These are phyloP conservation scores for Pangasius larnaudii DNA, from an alignment of 2,797 vertebrate species.

Conservation along the genomic window DNA sequence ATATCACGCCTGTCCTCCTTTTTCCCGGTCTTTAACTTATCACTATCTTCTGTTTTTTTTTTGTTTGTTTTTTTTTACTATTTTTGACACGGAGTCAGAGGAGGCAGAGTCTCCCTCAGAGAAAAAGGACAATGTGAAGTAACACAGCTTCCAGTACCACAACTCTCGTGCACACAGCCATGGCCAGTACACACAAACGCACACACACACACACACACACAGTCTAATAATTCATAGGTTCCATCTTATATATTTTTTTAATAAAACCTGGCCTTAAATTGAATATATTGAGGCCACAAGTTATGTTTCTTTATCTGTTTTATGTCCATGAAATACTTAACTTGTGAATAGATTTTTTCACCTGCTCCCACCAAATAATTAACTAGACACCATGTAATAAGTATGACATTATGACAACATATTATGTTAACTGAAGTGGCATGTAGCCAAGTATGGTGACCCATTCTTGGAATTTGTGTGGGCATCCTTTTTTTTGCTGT, in stretches of 20 bases:
- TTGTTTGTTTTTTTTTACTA: not conserved
- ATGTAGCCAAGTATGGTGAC: too few relatives aligned
- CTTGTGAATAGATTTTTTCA: not conserved
- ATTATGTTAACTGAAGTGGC: too few relatives aligned
- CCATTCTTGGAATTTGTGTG: too few relatives aligned
- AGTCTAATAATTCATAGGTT: not conserved
- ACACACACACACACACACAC: not conserved
- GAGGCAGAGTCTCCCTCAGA: not conserved
- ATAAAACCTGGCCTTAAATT: not conserved
- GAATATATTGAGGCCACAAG: not conserved
- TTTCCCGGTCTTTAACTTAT: not conserved
- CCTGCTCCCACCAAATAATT: not conserved
- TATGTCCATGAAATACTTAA: not conserved
- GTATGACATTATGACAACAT: not conserved
- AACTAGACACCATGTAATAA: not conserved
- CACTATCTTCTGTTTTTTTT: not conserved
- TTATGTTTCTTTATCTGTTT: not conserved
- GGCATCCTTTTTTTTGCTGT: too few relatives aligned
- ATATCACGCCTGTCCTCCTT: not conserved
- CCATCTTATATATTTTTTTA: not conserved
- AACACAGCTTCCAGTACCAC: not conserved
- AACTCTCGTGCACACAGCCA: not conserved
- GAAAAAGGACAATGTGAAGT: not conserved
- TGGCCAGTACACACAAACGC: too few relatives aligned
- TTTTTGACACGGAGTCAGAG: not conserved